Conservation (phyloP, 1,140 invertebrate species). For the Helicoverpa armigera region DNA sequence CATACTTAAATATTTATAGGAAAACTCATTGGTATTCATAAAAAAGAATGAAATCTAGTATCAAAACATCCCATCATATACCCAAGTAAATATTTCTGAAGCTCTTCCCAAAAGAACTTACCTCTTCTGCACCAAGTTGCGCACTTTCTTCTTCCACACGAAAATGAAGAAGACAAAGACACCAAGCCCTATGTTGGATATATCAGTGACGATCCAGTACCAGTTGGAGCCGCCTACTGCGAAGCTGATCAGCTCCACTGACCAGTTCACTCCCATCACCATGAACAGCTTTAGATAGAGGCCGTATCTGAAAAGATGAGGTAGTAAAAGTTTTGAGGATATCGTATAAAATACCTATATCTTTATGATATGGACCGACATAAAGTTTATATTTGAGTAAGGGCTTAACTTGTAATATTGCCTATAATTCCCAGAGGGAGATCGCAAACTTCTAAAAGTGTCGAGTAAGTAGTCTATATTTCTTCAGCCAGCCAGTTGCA, state of each 20-base stretch:
- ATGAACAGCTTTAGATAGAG: constrained; percentile 88
- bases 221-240: constrained; percentile 83
- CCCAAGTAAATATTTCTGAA: background rate
- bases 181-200: constrained; percentile 89
- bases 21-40: background rate
- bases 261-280: constrained; percentile 89
- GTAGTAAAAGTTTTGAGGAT: too few relatives aligned
- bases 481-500: too few relatives aligned
- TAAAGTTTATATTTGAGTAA: too few relatives aligned
- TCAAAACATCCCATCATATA: background rate
- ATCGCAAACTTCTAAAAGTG: too few relatives aligned
- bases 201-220: constrained; percentile 88
- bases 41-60: too few relatives aligned
- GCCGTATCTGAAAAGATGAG: constrained; percentile 78
- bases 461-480: too few relatives aligned
- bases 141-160: constrained; percentile 90
- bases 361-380: too few relatives aligned
- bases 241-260: constrained; percentile 87
- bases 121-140: constrained; percentile 87
- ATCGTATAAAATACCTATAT: too few relatives aligned
- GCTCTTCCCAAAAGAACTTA: constrained; percentile 56
- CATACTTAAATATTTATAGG: background rate
- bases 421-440: too few relatives aligned
- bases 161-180: constrained; percentile 91
- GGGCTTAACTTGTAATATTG: too few relatives aligned